A percentile compares a stretch with the other conserved stretches of the same genome.
Conservation (phyloP, 2,797 vertebrate genomes). For the Pteronotus mesoamericanus region DNA sequence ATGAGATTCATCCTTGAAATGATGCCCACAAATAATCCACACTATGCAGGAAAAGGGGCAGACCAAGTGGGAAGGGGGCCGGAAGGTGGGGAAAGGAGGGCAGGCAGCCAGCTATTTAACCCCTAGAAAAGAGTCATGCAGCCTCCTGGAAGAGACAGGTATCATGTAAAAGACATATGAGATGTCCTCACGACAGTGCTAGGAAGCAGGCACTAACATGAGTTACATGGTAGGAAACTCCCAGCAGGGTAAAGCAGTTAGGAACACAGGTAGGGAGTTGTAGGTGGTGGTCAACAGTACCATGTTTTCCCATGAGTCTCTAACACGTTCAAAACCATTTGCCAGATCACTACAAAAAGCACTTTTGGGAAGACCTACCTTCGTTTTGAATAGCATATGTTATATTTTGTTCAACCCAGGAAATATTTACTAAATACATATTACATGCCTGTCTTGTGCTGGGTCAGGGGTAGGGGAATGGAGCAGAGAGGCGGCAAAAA, state of each 20-base stretch:
- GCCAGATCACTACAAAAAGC: neutral
- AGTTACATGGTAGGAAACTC: neutral
- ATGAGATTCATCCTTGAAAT: constrained; percentile 31
- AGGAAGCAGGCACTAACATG: neutral
- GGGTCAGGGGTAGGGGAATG: accelerated
- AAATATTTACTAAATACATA: neutral
- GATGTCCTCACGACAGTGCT: neutral
- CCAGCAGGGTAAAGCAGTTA: neutral
- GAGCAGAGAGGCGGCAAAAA: neutral
- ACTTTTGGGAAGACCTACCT: neutral
- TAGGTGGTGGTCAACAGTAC: neutral
- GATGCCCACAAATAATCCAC: neutral
- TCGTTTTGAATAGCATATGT: neutral
- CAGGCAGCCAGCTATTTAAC: neutral
- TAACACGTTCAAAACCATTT: neutral
- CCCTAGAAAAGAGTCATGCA: neutral
- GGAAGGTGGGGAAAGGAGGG: neutral
- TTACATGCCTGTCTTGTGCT: neutral
- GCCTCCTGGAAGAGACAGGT: neutral
- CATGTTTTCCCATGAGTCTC: neutral
- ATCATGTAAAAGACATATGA: accelerated
- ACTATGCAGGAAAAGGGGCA: neutral
- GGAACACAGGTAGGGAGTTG: neutral
- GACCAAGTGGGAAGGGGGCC: neutral
- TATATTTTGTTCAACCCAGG: neutral